phyloP scores from a whole-genome alignment of 2,888 invertebrate species.

The Gibbula magus region DNA sequence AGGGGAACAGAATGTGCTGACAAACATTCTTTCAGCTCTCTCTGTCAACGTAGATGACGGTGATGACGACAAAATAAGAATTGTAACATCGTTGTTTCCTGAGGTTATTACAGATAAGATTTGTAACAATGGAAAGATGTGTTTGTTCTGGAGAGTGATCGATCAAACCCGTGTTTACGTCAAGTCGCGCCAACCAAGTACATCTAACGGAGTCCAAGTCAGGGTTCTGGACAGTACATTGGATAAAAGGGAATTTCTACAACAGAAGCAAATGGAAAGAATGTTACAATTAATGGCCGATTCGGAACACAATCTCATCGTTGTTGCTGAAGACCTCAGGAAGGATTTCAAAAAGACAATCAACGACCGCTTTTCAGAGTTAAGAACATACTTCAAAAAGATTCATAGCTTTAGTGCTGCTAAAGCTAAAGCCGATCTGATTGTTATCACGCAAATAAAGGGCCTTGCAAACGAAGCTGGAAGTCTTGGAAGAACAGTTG shows the following conservation, averaged over 20 bases:
- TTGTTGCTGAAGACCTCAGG: too few species aligned
- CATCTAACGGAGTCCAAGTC: not conserved
- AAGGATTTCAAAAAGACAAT: not conserved
- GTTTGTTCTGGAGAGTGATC: conserved; percentile 1
- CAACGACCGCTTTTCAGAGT: too few species aligned
- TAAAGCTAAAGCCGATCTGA: not conserved
- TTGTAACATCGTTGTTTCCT: not conserved
- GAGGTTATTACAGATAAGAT: not conserved
- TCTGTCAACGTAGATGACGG: not conserved
- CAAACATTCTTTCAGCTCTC: too few species aligned
- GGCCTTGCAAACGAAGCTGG: not conserved
- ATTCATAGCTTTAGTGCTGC: too few species aligned
- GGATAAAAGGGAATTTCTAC: too few species aligned
- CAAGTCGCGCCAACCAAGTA: not conserved
- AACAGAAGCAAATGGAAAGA: too few species aligned
- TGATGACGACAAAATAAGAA: not conserved
- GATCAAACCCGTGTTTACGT: conserved; percentile 1
- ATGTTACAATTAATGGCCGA: too few species aligned
- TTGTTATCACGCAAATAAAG: too few species aligned
- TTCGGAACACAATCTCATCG: too few species aligned
- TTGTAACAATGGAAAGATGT: conserved; percentile 15
- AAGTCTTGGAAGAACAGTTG: not conserved
- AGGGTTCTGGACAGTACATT: too few species aligned
- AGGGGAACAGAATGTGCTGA: too few species aligned
- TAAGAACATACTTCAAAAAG: too few species aligned